Evolutionary conservation across 2,888 invertebrate genomes (phyloP).

Genomic region (Cancer borealis): DNA sequence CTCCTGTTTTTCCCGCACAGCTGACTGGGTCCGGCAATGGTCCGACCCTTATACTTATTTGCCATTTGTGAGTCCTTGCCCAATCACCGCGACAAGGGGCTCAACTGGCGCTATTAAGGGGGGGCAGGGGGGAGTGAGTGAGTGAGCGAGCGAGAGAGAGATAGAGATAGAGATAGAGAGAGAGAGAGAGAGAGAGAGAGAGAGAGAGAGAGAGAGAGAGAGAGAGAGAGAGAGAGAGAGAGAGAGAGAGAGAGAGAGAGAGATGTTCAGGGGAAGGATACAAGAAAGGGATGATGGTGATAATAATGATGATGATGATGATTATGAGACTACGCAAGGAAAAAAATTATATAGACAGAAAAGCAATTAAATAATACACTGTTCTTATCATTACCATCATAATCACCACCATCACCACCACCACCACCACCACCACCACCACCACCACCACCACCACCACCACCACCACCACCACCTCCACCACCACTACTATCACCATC

Average conservation of each 20-base stretch:
- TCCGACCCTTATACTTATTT: conserved; percentile 21
- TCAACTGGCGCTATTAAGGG: neutral
- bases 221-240: conserved; percentile 7
- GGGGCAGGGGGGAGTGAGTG: neutral
- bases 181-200: conserved; percentile 54
- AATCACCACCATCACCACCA: no score
- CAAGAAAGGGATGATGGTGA: no score
- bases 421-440: no score
- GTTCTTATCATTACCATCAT: no score
- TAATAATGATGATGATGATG: no score
- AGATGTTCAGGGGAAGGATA: neutral
- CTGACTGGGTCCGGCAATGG: neutral
- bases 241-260: conserved; percentile 20
- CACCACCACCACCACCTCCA: no score
- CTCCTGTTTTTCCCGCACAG: neutral
- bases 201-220: conserved; percentile 33
- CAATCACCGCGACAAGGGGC: conserved; percentile 6
- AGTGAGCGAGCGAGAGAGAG: neutral
- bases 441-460: no score
- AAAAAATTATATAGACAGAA: no score
- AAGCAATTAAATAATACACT: no score
- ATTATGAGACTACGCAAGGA: no score
- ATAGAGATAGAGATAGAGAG: conserved; percentile 52
- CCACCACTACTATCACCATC: no score
- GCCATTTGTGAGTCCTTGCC: neutral